A percentile compares a stretch with the other conserved stretches of the same genome.
These are phyloP conservation scores for Stramonita haemastoma DNA, from an alignment of 2,888 invertebrate genomes.

Conservation along the genomic window DNA sequence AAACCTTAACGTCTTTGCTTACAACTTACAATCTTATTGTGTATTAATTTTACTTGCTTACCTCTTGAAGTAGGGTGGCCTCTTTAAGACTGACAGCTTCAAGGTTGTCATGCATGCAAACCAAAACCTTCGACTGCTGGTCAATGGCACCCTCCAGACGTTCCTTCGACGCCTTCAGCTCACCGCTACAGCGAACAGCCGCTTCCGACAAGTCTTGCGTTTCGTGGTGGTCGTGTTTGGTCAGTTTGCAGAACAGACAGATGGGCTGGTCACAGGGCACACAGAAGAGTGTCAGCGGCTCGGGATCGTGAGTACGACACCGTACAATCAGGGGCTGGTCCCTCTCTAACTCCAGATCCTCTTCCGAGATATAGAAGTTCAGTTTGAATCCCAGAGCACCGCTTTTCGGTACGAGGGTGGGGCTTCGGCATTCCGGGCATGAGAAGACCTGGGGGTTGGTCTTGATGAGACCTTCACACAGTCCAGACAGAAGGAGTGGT, in stretches of 20 bases:
- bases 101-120: too few species aligned
- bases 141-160: too few species aligned
- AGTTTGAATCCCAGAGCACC: background rate
- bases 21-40: too few species aligned
- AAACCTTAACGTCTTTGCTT: too few species aligned
- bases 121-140: too few species aligned
- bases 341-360: slow-evolving; percentile 2
- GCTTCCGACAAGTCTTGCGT: background rate
- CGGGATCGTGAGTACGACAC: background rate
- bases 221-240: background rate
- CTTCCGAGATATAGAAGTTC: slow-evolving; percentile 29
- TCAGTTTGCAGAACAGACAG: slow-evolving; percentile 21
- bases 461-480: slow-evolving; percentile 7
- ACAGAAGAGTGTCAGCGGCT: too few species aligned
- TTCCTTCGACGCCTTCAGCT: too few species aligned
- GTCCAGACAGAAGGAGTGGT: slow-evolving; percentile 8
- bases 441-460: background rate
- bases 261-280: slow-evolving; percentile 6
- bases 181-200: background rate
- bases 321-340: background rate
- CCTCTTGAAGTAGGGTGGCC: too few species aligned
- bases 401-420: background rate
- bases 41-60: too few species aligned
- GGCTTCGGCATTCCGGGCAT: background rate
- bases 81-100: too few species aligned